Conservation (phyloP, 2,113 vertebrate species). For the Sapajus apella region DNA sequence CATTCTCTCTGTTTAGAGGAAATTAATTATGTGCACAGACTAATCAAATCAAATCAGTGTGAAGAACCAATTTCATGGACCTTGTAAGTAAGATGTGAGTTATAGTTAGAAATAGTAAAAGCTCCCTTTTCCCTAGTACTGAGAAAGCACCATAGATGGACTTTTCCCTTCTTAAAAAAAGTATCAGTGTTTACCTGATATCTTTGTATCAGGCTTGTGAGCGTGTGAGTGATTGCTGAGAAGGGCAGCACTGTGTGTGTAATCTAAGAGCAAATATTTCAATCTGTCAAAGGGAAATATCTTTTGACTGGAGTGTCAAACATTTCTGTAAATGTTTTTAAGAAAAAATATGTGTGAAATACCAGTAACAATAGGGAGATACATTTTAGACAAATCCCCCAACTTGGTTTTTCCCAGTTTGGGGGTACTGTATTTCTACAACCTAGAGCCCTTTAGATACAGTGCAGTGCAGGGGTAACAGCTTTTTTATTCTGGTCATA, state of each 20-base stretch:
- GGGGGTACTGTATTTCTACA: background rate
- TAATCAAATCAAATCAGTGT: background rate
- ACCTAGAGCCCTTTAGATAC: background rate
- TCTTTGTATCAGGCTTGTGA: background rate
- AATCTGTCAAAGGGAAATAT: background rate
- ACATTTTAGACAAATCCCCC: background rate
- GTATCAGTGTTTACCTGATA: background rate
- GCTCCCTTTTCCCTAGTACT: background rate
- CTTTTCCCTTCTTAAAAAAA: background rate
- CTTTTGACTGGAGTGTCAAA: background rate
- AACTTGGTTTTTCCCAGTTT: background rate
- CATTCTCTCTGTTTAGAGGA: background rate
- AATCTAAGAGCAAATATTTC: background rate
- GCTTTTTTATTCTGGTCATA: background rate
- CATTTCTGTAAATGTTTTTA: constrained; percentile 20
- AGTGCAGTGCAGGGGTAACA: background rate
- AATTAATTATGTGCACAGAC: background rate
- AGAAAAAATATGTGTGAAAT: constrained; percentile 29
- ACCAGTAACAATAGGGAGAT: background rate
- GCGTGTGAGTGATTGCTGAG: background rate
- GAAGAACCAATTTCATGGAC: background rate
- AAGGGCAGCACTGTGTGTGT: background rate
- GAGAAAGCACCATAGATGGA: background rate
- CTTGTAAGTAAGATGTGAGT: background rate
- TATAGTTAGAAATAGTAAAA: background rate